Percentiles rank a stretch among this genome's conserved stretches.
Conservation (phyloP, 2,888 invertebrate genomes). For the Stenchaetothrips biformis region DNA sequence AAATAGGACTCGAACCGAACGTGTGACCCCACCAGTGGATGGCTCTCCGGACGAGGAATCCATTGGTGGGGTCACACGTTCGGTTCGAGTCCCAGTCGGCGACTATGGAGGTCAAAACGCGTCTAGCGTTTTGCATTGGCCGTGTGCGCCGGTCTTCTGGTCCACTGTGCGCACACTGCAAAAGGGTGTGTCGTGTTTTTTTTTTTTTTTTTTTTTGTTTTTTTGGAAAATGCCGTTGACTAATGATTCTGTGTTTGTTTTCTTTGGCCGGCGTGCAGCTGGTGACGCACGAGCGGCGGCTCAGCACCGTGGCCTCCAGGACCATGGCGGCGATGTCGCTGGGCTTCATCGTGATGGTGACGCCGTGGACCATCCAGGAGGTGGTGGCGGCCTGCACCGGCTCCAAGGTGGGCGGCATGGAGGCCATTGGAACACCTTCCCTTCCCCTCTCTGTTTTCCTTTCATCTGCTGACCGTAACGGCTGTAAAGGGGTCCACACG, state of each 20-base stretch:
- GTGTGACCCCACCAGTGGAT: too few species aligned
- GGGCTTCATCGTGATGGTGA: constrained; percentile 86
- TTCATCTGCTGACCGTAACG: too few species aligned
- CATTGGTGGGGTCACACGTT: too few species aligned
- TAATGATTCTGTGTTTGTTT: constrained; percentile 30
- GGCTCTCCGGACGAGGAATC: too few species aligned
- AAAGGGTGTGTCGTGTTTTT: not conserved
- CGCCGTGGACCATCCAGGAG: constrained; percentile 87
- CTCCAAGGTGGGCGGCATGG: constrained; percentile 56
- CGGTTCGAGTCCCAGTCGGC: too few species aligned
- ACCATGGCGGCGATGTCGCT: constrained; percentile 90
- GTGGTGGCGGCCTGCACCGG: constrained; percentile 86
- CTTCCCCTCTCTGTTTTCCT: not conserved
- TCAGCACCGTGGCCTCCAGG: constrained; percentile 74
- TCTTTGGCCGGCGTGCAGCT: constrained; percentile 51
- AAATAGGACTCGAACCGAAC: too few species aligned
- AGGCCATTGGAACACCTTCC: not conserved
- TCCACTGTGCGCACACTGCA: not conserved
- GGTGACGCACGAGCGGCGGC: constrained; percentile 60
- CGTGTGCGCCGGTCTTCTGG: too few species aligned
- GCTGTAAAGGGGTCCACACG: too few species aligned
- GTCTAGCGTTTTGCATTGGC: too few species aligned
- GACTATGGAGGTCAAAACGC: too few species aligned
- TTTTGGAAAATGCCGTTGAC: not conserved
- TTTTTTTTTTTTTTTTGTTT: not conserved